Conservation (phyloP, 2,113 vertebrate species). For the Pica pica region DNA sequence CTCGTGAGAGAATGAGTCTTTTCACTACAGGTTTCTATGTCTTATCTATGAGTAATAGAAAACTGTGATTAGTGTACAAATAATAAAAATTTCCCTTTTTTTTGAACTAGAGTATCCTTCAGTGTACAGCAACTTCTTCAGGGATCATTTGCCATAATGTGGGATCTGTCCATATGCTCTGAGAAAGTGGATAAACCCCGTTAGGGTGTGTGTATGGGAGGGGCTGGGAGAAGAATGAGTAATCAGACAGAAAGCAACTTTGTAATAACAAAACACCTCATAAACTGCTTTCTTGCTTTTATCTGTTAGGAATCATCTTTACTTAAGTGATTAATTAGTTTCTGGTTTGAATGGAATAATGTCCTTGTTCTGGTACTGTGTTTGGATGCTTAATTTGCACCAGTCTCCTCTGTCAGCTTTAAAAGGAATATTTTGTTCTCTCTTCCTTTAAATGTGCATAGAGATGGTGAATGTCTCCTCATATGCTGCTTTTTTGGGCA, state of each 20-base stretch:
- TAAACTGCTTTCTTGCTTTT: neutral
- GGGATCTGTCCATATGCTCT: neutral
- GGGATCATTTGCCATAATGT: neutral
- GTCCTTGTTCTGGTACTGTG: neutral
- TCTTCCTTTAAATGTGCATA: neutral
- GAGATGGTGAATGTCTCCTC: neutral
- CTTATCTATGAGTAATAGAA: neutral
- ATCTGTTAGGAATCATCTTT: neutral
- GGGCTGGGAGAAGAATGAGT: neutral
- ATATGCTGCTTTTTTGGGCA: neutral
- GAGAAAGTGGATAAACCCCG: neutral
- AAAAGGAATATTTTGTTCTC: neutral
- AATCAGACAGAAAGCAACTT: neutral
- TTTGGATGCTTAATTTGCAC: neutral
- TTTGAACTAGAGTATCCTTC: neutral
- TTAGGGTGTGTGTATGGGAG: neutral
- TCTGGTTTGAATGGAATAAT: neutral
- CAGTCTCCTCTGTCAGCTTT: neutral
- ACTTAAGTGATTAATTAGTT: constrained; percentile 2
- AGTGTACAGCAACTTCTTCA: neutral
- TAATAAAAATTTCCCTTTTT: neutral
- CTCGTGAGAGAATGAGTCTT: neutral
- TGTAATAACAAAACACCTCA: neutral
- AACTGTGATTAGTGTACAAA: neutral
- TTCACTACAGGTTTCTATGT: neutral